phyloP scores from a whole-genome alignment of 2,888 invertebrate genomes.

The Syrphus vitripennis region DNA sequence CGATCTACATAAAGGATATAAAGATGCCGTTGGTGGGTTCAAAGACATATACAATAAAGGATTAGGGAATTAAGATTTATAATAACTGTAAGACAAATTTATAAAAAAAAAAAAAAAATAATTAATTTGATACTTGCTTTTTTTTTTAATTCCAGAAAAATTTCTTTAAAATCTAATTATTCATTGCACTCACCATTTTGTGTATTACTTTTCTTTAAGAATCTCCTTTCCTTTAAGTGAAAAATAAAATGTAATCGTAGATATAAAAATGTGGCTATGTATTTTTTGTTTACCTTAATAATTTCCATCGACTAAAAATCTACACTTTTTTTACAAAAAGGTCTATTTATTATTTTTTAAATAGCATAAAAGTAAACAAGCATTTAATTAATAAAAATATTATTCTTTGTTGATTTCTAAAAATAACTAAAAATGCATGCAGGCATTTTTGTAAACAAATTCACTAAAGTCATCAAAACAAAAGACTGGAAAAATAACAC shows the following conservation, averaged over 20 bases:
- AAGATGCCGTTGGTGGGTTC: constrained; percentile 31
- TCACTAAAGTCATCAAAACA: constrained; percentile 7
- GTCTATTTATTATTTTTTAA: constrained; percentile 13
- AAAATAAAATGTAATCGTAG: constrained; percentile 28
- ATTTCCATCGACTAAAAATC: constrained; percentile 29
- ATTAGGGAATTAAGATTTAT: constrained; percentile 20
- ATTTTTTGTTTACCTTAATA: constrained; percentile 22
- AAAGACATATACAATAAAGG: constrained; percentile 39
- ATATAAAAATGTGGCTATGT: constrained; percentile 1
- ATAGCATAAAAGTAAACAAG: background rate
- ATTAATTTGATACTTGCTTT: background rate
- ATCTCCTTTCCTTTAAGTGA: constrained; percentile 34
- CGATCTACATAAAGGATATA: constrained; percentile 25
- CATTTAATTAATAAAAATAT: constrained; percentile 19
- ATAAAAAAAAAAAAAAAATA: background rate
- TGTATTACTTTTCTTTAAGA: constrained; percentile 33
- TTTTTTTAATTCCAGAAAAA: background rate
- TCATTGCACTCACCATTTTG: constrained; percentile 2
- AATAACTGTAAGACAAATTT: constrained; percentile 18
- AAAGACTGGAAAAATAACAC: constrained; percentile 2
- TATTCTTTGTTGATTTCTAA: constrained; percentile 27
- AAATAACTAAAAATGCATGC: background rate
- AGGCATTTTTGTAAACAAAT: constrained; percentile 9
- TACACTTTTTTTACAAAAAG: background rate
- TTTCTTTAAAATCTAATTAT: background rate